Evolutionary conservation across 2,888 invertebrate genomes (phyloP).

Genomic region (Orchesella flavescens): DNA sequence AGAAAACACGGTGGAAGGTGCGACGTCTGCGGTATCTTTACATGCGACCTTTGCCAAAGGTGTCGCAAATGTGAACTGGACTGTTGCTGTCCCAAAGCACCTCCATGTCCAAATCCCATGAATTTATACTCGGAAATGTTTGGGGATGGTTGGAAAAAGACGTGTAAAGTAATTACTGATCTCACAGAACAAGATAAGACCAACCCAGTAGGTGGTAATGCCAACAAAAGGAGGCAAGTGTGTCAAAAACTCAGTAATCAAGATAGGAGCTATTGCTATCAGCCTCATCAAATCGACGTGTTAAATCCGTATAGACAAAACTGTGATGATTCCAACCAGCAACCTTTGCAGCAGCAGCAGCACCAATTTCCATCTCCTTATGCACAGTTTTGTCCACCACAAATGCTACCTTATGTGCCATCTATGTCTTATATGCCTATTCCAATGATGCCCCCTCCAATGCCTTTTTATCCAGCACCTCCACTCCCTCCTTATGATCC

Average conservation of each 20-base stretch:
- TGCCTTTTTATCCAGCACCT: conserved; percentile 44
- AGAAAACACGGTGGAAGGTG: conserved; percentile 63
- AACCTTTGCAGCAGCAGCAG: no score
- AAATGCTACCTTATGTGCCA: conserved; percentile 22
- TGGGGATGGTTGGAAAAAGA: conserved; percentile 48
- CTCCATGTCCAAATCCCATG: conserved; percentile 9
- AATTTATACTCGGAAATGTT: conserved; percentile 39
- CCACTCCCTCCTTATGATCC: conserved; percentile 24
- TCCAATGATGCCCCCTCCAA: conserved; percentile 57
- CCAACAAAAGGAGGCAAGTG: conserved; percentile 14
- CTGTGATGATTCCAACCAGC: not conserved
- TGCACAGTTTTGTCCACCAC: conserved; percentile 27
- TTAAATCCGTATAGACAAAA: conserved; percentile 30
- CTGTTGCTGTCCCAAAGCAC: conserved; percentile 59
- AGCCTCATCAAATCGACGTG: conserved; percentile 44
- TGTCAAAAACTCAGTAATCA: not conserved
- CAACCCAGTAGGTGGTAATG: conserved; percentile 51
- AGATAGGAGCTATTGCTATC: conserved; percentile 23
- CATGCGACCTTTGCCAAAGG: conserved; percentile 56
- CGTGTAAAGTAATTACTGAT: conserved; percentile 32
- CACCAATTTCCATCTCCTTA: not conserved
- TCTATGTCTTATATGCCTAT: conserved; percentile 39
- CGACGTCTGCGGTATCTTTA: conserved; percentile 64
- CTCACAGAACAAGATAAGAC: conserved; percentile 50
- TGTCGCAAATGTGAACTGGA: conserved; percentile 65